phyloP scores from a whole-genome alignment of 92 coral and sea anemone genomes.

The Palythoa caribaeorum region DNA sequence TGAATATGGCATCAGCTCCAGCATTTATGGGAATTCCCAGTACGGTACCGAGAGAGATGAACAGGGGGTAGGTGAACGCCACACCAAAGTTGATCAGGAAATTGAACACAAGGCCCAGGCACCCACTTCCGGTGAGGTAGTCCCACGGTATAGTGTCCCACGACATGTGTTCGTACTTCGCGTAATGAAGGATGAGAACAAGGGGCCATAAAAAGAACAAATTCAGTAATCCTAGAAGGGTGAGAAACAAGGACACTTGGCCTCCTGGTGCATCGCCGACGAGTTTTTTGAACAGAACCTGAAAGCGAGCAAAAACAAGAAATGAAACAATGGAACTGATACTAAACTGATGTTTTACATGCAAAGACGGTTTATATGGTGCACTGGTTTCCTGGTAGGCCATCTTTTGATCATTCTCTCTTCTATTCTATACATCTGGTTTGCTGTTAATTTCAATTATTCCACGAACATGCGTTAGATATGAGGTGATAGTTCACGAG shows the following conservation, averaged over 20 bases:
- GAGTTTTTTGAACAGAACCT: slow-evolving; percentile 75
- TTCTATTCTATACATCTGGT: too few relatives aligned
- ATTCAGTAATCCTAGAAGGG: slow-evolving; percentile 75
- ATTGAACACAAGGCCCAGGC: slow-evolving; percentile 71
- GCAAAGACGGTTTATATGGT: too few relatives aligned
- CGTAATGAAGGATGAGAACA: slow-evolving; percentile 68
- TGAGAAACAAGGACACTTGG: slow-evolving; percentile 84
- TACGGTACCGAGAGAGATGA: slow-evolving; percentile 90
- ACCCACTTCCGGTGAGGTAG: slow-evolving; percentile 79
- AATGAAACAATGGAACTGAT: too few relatives aligned
- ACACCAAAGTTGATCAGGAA: slow-evolving; percentile 90
- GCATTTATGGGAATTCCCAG: slow-evolving; percentile 94
- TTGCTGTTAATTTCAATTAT: too few relatives aligned
- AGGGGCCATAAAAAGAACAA: slow-evolving; percentile 83
- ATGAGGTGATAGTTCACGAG: too few relatives aligned
- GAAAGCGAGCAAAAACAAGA: neutral
- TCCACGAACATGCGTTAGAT: too few relatives aligned
- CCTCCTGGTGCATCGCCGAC: slow-evolving; percentile 72
- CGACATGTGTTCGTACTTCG: slow-evolving; percentile 70
- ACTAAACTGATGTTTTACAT: too few relatives aligned
- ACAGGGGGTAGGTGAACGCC: slow-evolving; percentile 88
- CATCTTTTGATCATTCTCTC: too few relatives aligned
- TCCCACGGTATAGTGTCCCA: slow-evolving; percentile 83
- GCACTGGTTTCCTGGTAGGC: too few relatives aligned
- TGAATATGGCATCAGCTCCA: slow-evolving; percentile 73